These are phyloP conservation scores for Heteromyza rotundicornis DNA, from an alignment of 2,888 invertebrate species.

Conservation along the genomic window DNA sequence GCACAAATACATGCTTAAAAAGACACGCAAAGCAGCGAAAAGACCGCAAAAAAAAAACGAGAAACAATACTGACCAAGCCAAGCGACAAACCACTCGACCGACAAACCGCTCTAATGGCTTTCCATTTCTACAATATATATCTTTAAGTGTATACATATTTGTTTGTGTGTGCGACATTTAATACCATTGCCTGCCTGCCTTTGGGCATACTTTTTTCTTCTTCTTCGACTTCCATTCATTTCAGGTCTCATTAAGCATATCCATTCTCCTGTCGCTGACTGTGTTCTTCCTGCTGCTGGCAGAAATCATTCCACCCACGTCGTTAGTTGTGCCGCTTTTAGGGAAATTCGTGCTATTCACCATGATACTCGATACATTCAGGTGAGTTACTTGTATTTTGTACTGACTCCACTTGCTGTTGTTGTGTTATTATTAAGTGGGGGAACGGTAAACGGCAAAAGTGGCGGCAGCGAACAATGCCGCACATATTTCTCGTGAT, in stretches of 20 bases:
- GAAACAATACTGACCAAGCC: too few species aligned
- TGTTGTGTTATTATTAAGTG: too few species aligned
- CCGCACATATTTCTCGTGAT: too few species aligned
- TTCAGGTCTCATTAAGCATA: constrained; percentile 90
- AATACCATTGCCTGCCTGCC: too few species aligned
- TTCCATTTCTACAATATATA: too few species aligned
- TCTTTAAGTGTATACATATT: constrained; percentile 7
- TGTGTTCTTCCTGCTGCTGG: constrained; percentile 93
- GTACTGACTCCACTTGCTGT: too few species aligned
- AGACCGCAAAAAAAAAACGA: too few species aligned
- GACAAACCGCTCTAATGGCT: too few species aligned
- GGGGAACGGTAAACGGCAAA: background rate
- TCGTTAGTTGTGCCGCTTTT: constrained; percentile 91
- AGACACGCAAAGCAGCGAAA: too few species aligned
- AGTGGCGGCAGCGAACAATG: too few species aligned
- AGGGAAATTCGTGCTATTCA: constrained; percentile 94
- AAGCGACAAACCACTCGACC: too few species aligned
- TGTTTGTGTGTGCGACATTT: constrained; percentile 14
- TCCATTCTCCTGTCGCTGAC: constrained; percentile 93
- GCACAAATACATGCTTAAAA: too few species aligned
- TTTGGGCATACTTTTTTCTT: constrained; percentile 40
- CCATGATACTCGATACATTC: constrained; percentile 94
- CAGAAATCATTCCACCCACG: constrained; percentile 89
- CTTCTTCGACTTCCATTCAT: constrained; percentile 57
- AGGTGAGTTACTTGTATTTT: constrained; percentile 77